phyloP scores from a whole-genome alignment of 2,797 vertebrate genomes.

The Bovichtus diacanthus region DNA sequence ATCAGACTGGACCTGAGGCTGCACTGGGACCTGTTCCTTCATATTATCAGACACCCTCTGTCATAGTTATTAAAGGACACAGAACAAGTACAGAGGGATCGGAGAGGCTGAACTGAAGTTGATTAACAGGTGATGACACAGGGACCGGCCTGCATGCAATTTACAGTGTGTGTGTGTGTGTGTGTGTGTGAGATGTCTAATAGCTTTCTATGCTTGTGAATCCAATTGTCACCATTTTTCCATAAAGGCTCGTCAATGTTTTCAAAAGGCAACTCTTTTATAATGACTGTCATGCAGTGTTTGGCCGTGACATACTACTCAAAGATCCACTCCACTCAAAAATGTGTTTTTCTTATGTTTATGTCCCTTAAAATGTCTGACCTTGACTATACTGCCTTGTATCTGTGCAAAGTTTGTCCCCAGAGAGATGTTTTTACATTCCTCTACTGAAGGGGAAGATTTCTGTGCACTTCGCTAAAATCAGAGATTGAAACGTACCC shows the following conservation, averaged over 20 bases:
- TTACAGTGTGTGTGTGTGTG: constrained; percentile 10
- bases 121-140: constrained; percentile 67
- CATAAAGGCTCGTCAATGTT: not conserved
- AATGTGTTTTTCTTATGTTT: too few relatives aligned
- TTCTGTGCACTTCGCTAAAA: too few relatives aligned
- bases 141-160: constrained; percentile 27
- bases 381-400: too few relatives aligned
- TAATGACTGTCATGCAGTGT: too few relatives aligned
- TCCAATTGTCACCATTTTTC: not conserved
- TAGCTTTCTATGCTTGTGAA: not conserved
- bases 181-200: not conserved
- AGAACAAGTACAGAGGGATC: constrained; percentile 46
- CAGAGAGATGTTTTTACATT: too few relatives aligned
- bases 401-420: too few relatives aligned
- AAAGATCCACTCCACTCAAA: not conserved
- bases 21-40: constrained; percentile 15
- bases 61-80: constrained; percentile 34
- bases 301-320: too few relatives aligned
- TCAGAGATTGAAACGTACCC: too few relatives aligned
- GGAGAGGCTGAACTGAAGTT: constrained; percentile 31
- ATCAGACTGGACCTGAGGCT: constrained; percentile 7
- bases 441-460: too few relatives aligned
- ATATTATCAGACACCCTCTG: constrained; percentile 29
- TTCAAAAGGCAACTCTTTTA: too few relatives aligned
- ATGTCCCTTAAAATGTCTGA: not conserved